Evolutionary conservation across 2,113 vertebrate genomes (phyloP).

Genomic region (Thalassoma bifasciatum): DNA sequence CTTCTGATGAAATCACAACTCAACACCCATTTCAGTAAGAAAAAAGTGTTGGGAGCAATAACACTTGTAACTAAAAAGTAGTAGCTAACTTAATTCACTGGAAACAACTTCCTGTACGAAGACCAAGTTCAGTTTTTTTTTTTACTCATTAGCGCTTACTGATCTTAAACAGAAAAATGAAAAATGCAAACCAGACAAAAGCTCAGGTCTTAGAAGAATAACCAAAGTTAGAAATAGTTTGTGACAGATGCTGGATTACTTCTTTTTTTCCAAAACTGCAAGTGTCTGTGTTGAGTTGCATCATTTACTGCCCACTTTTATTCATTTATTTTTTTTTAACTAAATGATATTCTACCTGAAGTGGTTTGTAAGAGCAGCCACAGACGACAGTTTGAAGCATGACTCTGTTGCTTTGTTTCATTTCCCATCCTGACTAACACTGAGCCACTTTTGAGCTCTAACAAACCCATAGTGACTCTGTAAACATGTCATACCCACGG

Average conservation of each 20-base stretch:
- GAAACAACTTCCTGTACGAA: too few relatives aligned
- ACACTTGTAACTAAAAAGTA: too few relatives aligned
- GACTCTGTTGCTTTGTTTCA: slow-evolving; percentile 28
- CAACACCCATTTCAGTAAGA: too few relatives aligned
- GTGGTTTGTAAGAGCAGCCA: slow-evolving; percentile 14
- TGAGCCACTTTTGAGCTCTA: slow-evolving; percentile 32
- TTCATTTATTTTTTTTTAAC: not conserved
- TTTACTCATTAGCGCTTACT: too few relatives aligned
- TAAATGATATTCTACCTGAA: not conserved
- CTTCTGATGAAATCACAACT: too few relatives aligned
- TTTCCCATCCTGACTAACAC: slow-evolving; percentile 46
- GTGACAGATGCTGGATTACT: not conserved
- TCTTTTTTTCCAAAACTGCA: not conserved
- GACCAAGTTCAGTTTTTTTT: too few relatives aligned
- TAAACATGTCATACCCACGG: slow-evolving; percentile 69
- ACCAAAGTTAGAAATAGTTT: too few relatives aligned
- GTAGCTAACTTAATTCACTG: too few relatives aligned
- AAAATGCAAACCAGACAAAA: too few relatives aligned
- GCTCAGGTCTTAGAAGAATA: too few relatives aligned
- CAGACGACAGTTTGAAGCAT: slow-evolving; percentile 34
- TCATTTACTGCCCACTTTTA: not conserved
- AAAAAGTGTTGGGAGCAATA: too few relatives aligned
- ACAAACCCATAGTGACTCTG: slow-evolving; percentile 56
- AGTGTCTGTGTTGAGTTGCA: not conserved
- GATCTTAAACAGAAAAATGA: too few relatives aligned